Conservation (phyloP, 2,113 vertebrate species). For the Eudorcas thomsonii region DNA sequence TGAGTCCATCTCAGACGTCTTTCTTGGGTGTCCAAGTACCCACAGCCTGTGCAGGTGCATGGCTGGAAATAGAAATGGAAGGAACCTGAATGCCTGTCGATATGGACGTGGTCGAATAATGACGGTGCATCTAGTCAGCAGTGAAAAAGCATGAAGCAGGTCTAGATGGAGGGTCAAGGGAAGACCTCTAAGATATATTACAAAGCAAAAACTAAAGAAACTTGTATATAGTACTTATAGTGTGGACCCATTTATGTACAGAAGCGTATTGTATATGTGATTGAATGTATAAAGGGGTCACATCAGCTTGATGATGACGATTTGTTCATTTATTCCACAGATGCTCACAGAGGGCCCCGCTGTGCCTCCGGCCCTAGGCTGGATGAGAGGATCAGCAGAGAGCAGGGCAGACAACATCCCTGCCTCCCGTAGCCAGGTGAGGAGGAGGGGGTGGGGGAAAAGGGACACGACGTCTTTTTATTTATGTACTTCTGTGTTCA, state of each 20-base stretch:
- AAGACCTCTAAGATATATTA: neutral
- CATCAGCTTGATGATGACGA: too few species aligned
- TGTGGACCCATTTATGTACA: neutral
- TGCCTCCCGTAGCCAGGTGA: neutral
- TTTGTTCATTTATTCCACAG: too few species aligned
- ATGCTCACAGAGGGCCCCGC: too few species aligned
- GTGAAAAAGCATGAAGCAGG: neutral
- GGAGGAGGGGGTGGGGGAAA: fast-evolving
- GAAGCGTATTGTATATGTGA: too few species aligned
- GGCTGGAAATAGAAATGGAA: neutral
- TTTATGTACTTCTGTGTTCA: neutral
- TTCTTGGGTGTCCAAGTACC: neutral
- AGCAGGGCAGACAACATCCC: neutral
- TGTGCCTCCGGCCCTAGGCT: neutral
- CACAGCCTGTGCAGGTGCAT: neutral
- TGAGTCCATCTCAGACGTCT: neutral
- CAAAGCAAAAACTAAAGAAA: neutral
- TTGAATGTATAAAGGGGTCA: too few species aligned
- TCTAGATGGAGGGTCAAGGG: neutral
- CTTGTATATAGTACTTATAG: too few species aligned
- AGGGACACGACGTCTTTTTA: neutral
- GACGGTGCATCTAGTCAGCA: fast-evolving
- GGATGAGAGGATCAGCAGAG: neutral
- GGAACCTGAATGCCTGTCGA: fast-evolving
- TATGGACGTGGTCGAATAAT: neutral